A percentile compares a stretch with the other conserved stretches of the same genome.
phyloP scores from a whole-genome alignment of 1,140 invertebrate genomes.

The Bombus balteatus region DNA sequence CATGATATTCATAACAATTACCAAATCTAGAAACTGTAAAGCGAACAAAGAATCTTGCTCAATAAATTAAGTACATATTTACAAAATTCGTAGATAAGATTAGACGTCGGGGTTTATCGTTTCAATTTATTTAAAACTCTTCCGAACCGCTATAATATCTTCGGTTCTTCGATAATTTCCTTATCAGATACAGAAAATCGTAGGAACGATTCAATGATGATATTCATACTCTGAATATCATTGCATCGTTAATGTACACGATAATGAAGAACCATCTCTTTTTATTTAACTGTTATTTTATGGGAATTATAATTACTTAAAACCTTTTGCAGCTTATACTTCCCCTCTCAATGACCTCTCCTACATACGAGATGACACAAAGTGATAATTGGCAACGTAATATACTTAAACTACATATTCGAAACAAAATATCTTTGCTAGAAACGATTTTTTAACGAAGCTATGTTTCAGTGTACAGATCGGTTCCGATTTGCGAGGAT shows the following conservation, averaged over 20 bases:
- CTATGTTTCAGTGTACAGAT: background rate
- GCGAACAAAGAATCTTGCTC: background rate
- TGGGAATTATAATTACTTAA: background rate
- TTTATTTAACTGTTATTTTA: background rate
- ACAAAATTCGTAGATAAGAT: constrained; percentile 30
- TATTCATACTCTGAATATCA: background rate
- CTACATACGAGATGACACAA: no score
- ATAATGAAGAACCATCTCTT: background rate
- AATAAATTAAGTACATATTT: background rate
- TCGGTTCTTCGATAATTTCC: background rate
- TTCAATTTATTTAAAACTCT: constrained; percentile 16
- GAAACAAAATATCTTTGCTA: background rate
- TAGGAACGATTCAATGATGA: background rate
- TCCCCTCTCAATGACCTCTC: background rate
- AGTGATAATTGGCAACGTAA: background rate
- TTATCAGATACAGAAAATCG: background rate
- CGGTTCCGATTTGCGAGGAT: background rate
- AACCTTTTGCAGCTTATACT: background rate
- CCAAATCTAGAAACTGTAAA: background rate
- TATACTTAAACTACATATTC: background rate
- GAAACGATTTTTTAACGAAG: background rate
- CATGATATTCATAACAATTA: background rate
- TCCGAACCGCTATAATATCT: background rate
- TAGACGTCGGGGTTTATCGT: background rate
- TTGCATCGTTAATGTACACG: background rate